Conservation (phyloP, 2,797 vertebrate species). For the Peromyscus nudipes region DNA sequence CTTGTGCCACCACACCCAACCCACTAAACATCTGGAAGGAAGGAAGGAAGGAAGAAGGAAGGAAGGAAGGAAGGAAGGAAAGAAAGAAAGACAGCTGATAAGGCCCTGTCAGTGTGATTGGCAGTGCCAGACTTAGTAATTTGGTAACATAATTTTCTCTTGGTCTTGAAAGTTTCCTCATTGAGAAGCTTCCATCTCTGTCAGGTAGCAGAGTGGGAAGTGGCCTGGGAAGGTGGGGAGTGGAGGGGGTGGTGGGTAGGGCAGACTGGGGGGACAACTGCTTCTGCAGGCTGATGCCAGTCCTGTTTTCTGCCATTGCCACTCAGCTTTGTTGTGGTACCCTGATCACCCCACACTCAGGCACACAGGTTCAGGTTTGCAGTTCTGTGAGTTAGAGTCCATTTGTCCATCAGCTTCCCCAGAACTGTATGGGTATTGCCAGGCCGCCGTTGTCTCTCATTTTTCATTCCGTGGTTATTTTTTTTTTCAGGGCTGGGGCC, state of each 20-base stretch:
- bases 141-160: background rate
- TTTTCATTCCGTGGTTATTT: background rate
- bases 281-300: background rate
- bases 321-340: background rate
- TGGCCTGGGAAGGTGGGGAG: background rate
- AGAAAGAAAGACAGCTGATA: background rate
- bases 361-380: rapidly evolving
- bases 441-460: background rate
- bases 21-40: background rate
- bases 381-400: background rate
- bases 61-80: too few species aligned
- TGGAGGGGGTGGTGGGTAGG: background rate
- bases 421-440: rapidly evolving
- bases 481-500: background rate
- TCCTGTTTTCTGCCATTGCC: background rate
- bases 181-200: too few species aligned
- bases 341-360: rapidly evolving
- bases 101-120: background rate
- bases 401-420: background rate
- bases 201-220: too few species aligned
- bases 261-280: too few species aligned
- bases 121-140: background rate
- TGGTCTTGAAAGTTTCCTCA: background rate
- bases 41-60: too few species aligned
- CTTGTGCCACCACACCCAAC: background rate